Percentiles rank a stretch among this genome's conserved stretches.
Conservation (phyloP, 1,140 invertebrate genomes). For the Sogatella furcifera region DNA sequence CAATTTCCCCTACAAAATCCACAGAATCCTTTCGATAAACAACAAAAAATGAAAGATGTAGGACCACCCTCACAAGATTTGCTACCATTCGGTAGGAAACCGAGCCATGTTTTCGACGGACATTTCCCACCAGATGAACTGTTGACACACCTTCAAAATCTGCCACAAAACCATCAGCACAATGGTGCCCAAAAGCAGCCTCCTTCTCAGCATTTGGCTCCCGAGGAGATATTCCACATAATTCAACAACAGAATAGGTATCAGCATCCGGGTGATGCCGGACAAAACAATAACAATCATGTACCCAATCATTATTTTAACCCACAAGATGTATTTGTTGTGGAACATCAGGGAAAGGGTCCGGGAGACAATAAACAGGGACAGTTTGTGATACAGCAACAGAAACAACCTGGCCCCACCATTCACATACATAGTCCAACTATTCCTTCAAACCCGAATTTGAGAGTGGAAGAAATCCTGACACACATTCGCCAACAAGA, state of each 20-base stretch:
- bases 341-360: constrained; percentile 12
- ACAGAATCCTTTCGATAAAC: constrained; percentile 4
- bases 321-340: constrained; percentile 15
- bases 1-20: constrained; percentile 1
- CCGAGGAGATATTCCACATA: constrained; percentile 11
- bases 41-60: background rate
- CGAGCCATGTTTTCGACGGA: no score
- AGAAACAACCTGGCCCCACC: background rate
- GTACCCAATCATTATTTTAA: constrained; percentile 4
- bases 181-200: constrained; percentile 2
- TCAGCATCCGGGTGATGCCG: background rate
- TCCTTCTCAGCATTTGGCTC: background rate
- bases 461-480: constrained; percentile 20
- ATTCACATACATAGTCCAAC: constrained; percentile 30
- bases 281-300: background rate
- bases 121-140: constrained; percentile 3
- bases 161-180: constrained; percentile 4
- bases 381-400: background rate
- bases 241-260: constrained; percentile 12
- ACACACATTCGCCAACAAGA: constrained; percentile 20
- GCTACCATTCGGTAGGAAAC: no score
- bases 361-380: background rate
- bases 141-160: constrained; percentile 4
- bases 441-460: constrained; percentile 20
- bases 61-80: no score